Conservation (phyloP, 2,888 invertebrate species). For the Oscheius sp. region DNA sequence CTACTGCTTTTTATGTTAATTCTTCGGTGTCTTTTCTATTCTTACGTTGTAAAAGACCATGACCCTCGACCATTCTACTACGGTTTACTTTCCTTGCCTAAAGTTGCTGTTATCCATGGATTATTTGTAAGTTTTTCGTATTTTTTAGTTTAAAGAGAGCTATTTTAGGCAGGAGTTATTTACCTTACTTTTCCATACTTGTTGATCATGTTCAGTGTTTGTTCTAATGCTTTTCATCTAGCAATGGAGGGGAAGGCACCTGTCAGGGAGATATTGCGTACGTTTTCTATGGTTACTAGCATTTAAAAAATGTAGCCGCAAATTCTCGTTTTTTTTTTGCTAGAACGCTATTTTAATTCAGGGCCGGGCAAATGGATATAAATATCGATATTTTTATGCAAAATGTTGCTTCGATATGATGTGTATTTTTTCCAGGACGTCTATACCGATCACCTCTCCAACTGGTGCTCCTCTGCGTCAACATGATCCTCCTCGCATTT, state of each 20-base stretch:
- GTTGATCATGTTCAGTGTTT: constrained; percentile 49
- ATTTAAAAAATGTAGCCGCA: not conserved
- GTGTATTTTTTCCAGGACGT: constrained; percentile 43
- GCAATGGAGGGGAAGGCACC: constrained; percentile 57
- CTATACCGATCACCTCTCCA: constrained; percentile 49
- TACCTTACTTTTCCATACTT: constrained; percentile 64
- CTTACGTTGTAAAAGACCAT: constrained; percentile 40
- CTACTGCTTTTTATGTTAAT: constrained; percentile 54
- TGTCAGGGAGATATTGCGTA: constrained; percentile 53
- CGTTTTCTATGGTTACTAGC: no score
- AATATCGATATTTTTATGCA: no score
- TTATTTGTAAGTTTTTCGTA: constrained; percentile 50
- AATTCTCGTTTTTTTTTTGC: not conserved
- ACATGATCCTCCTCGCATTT: constrained; percentile 53
- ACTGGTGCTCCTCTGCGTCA: constrained; percentile 49
- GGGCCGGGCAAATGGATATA: no score
- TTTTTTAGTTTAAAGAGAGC: constrained; percentile 5
- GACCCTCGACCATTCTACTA: constrained; percentile 61
- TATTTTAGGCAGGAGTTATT: constrained; percentile 63
- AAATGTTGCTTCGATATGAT: no score
- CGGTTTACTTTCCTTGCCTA: constrained; percentile 62
- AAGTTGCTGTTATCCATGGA: constrained; percentile 60
- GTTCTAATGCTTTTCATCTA: constrained; percentile 61
- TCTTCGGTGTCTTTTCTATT: constrained; percentile 60
- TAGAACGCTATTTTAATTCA: no score